Conservation (phyloP, 2,888 invertebrate species). For the Aphodius sticticus region DNA sequence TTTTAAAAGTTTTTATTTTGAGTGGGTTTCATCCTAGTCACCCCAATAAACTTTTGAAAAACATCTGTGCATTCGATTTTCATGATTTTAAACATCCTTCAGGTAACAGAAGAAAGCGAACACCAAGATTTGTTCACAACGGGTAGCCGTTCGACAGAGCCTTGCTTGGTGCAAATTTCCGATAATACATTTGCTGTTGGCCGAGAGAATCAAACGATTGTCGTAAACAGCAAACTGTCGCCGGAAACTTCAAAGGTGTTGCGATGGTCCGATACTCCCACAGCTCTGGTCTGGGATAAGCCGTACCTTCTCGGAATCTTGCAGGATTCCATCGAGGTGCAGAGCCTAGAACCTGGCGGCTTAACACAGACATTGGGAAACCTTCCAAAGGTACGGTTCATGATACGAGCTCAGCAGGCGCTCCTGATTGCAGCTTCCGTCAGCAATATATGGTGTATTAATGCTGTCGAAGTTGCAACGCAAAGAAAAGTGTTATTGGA, state of each 20-base stretch:
- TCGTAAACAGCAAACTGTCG: slow-evolving; percentile 79
- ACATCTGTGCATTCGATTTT: too few species aligned
- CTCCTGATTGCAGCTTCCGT: slow-evolving; percentile 86
- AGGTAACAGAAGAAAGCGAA: slow-evolving; percentile 61
- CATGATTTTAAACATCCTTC: slow-evolving; percentile 37
- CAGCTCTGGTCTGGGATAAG: slow-evolving; percentile 86
- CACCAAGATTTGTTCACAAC: slow-evolving; percentile 88
- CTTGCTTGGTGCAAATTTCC: slow-evolving; percentile 80
- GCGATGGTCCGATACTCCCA: slow-evolving; percentile 82
- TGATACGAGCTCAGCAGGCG: slow-evolving; percentile 79
- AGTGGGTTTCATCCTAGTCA: too few species aligned
- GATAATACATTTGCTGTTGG: slow-evolving; percentile 82
- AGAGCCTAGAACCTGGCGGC: slow-evolving; percentile 82
- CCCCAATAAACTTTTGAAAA: too few species aligned
- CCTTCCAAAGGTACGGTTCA: slow-evolving; percentile 66
- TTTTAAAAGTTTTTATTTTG: too few species aligned
- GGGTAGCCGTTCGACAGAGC: slow-evolving; percentile 79
- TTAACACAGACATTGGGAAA: slow-evolving; percentile 44
- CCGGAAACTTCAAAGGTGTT: slow-evolving; percentile 76
- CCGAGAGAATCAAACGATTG: slow-evolving; percentile 86
- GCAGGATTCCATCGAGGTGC: slow-evolving; percentile 79
- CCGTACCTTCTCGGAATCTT: slow-evolving; percentile 91
- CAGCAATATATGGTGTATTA: slow-evolving; percentile 89
- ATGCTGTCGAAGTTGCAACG: slow-evolving; percentile 78
- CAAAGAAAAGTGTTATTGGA: slow-evolving; percentile 87